Evolutionary conservation across 2,888 invertebrate genomes (phyloP).

Genomic region (Byasa hedistus): DNA sequence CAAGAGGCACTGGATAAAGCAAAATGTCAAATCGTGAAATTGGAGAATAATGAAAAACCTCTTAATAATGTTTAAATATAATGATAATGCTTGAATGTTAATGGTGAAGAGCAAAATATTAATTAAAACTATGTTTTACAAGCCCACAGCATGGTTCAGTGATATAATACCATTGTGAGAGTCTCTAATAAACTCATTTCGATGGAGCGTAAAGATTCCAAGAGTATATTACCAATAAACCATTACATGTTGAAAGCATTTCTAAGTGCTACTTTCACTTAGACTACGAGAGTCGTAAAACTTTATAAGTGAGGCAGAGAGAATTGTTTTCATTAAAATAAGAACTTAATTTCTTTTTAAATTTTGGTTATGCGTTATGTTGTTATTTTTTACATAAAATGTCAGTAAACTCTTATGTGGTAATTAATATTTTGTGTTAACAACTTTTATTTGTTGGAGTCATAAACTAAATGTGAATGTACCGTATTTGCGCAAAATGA

Average conservation of each 20-base stretch:
- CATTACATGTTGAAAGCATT: conserved; percentile 23
- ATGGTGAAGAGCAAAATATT: background rate
- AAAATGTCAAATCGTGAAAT: background rate
- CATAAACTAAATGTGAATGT: no score
- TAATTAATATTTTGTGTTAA: no score
- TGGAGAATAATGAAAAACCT: background rate
- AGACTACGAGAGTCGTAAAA: background rate
- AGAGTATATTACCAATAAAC: conserved; percentile 16
- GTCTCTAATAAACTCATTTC: conserved; percentile 7
- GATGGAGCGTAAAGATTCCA: conserved; percentile 6
- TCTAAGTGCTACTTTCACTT: conserved; percentile 19
- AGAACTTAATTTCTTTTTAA: background rate
- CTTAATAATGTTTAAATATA: background rate
- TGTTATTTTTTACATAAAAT: no score
- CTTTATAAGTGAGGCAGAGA: background rate
- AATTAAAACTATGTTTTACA: background rate
- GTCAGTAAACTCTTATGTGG: no score
- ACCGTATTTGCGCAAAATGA: no score
- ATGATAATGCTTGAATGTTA: background rate
- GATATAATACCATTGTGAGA: background rate
- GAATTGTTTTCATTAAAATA: conserved; percentile 2
- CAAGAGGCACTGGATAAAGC: background rate
- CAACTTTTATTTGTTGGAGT: no score
- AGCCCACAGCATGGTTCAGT: background rate
- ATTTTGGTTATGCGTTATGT: background rate